Evolutionary conservation across 2,888 invertebrate species (phyloP).

Genomic region (Anthrax anthrax): DNA sequence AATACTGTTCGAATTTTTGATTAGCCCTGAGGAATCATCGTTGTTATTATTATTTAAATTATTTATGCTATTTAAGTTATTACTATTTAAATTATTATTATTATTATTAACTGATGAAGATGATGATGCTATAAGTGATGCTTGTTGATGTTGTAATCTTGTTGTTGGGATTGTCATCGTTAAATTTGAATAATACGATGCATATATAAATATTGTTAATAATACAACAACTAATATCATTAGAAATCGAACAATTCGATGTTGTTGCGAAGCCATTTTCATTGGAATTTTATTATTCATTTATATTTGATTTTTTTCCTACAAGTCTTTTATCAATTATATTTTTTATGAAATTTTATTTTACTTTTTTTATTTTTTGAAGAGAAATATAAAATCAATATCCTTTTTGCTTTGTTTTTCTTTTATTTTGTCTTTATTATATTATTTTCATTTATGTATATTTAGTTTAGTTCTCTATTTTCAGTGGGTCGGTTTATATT

Average conservation of each 20-base stretch:
- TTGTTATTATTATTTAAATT: background rate
- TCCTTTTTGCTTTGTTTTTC: no score
- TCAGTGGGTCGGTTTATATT: no score
- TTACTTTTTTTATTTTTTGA: no score
- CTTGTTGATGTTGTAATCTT: conserved; percentile 15
- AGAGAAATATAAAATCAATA: no score
- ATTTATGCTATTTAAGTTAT: no score
- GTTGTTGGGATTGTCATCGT: conserved; percentile 22
- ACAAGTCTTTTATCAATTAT: no score
- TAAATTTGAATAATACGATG: conserved; percentile 34
- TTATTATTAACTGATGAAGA: background rate
- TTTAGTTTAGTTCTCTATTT: no score
- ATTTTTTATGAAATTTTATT: no score
- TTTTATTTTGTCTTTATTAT: no score
- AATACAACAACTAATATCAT: conserved; percentile 33
- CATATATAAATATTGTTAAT: conserved; percentile 36
- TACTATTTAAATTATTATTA: background rate
- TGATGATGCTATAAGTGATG: background rate
- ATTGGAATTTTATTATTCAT: no score
- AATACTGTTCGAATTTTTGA: background rate
- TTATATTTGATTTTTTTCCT: no score
- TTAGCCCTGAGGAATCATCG: background rate
- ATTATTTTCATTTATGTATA: no score
- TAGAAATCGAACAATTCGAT: conserved; percentile 35
- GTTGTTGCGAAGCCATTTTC: conserved; percentile 25